phyloP scores from a whole-genome alignment of 2,888 invertebrate species.

The Helleia helle region DNA sequence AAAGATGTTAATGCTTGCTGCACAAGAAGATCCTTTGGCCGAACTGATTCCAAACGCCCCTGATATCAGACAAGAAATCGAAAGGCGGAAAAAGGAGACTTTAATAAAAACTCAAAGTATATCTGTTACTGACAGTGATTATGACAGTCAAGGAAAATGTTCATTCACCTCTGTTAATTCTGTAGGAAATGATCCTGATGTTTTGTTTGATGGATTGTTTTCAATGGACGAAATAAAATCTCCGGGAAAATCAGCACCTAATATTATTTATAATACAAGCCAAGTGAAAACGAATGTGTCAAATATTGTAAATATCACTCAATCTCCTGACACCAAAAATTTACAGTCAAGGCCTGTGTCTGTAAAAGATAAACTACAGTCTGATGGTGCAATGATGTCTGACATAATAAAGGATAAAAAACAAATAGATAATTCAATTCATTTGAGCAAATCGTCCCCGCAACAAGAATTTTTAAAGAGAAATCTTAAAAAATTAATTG shows the following conservation, averaged over 20 bases:
- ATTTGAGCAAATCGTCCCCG: neutral
- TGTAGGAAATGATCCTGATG: constrained; percentile 33
- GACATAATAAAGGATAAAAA: neutral
- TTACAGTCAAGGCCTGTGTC: neutral
- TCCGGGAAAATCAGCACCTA: constrained; percentile 27
- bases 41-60: too few species aligned
- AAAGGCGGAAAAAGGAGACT: too few species aligned
- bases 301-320: neutral
- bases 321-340: neutral
- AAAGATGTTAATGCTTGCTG: constrained; percentile 11
- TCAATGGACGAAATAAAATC: constrained; percentile 49
- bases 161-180: constrained; percentile 33
- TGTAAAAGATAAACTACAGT: too few species aligned
- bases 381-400: too few species aligned
- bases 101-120: constrained; percentile 12
- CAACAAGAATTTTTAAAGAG: constrained; percentile 34
- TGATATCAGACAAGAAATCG: too few species aligned
- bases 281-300: neutral
- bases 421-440: neutral
- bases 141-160: constrained; percentile 43
- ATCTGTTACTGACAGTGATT: constrained; percentile 36
- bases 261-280: constrained; percentile 11
- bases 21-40: too few species aligned
- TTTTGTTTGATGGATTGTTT: constrained; percentile 44
- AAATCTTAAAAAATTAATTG: constrained; percentile 40